Percentiles rank a stretch among this genome's conserved stretches.
These are phyloP conservation scores for Erythrocercus mccallii DNA, from an alignment of 2,113 vertebrate genomes.

Conservation along the genomic window DNA sequence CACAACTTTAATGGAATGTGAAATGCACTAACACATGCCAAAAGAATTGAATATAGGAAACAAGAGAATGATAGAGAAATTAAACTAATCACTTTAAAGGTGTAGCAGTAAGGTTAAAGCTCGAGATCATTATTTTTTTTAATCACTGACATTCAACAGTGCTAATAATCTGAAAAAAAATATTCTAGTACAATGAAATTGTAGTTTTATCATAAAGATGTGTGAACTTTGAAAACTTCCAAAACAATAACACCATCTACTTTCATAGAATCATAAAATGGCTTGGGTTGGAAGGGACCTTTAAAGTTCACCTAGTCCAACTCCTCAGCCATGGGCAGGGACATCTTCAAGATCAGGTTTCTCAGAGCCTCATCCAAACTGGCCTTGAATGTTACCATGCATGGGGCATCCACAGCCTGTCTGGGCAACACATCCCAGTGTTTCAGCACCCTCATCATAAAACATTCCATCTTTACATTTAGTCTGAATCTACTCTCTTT, in stretches of 20 bases:
- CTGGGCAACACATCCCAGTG: not conserved
- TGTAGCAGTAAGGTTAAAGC: not conserved
- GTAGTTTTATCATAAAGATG: not conserved
- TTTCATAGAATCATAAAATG: not conserved
- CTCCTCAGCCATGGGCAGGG: not conserved
- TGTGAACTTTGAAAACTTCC: not conserved
- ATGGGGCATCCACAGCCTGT: not conserved
- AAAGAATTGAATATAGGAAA: conserved; percentile 12
- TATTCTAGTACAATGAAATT: not conserved
- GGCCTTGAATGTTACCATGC: not conserved
- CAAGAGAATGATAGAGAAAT: not conserved
- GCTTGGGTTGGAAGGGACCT: not conserved
- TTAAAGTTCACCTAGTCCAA: not conserved
- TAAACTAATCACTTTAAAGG: not conserved
- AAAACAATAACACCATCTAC: not conserved
- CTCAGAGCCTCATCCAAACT: not conserved
- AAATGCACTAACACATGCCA: not conserved
- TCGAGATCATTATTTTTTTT: not conserved
- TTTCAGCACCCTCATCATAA: not conserved
- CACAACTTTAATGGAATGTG: not conserved
- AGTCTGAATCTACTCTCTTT: not conserved
- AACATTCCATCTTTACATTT: not conserved
- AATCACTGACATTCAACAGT: not conserved
- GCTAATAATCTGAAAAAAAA: not conserved
- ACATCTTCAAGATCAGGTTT: not conserved